phyloP scores from a whole-genome alignment of 64 coral and sea anemone species.

The Hydrozoanthus tunicans region DNA sequence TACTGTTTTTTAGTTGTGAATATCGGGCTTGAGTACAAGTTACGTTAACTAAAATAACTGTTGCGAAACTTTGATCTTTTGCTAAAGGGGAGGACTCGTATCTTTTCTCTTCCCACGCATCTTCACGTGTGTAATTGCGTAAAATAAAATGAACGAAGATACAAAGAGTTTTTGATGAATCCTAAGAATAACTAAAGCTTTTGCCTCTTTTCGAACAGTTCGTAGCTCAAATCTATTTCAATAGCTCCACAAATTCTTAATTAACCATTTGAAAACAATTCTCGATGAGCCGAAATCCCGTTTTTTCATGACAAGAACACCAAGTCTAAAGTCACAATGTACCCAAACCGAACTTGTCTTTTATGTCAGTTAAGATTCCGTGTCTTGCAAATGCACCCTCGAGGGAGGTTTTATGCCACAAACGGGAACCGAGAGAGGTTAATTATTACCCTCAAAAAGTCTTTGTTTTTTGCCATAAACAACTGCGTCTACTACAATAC shows the following conservation, averaged over 20 bases:
- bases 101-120: background rate
- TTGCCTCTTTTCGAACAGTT: background rate
- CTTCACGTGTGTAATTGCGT: background rate
- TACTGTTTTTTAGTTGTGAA: background rate
- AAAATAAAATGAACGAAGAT: no score
- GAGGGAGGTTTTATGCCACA: no score
- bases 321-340: no score
- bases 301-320: background rate
- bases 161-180: background rate
- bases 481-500: no score
- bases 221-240: background rate
- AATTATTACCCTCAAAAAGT: no score
- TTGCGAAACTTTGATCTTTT: background rate
- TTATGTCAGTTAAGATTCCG: no score
- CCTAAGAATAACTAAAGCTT: background rate
- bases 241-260: background rate
- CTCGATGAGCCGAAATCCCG: background rate
- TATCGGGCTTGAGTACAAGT: constrained; percentile 6
- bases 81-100: background rate
- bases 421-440: no score
- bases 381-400: no score
- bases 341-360: no score
- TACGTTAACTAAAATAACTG: constrained; percentile 5
- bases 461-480: no score
- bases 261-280: background rate